Conservation (phyloP, 2,888 invertebrate species). For the Heteromyza rotundicornis region DNA sequence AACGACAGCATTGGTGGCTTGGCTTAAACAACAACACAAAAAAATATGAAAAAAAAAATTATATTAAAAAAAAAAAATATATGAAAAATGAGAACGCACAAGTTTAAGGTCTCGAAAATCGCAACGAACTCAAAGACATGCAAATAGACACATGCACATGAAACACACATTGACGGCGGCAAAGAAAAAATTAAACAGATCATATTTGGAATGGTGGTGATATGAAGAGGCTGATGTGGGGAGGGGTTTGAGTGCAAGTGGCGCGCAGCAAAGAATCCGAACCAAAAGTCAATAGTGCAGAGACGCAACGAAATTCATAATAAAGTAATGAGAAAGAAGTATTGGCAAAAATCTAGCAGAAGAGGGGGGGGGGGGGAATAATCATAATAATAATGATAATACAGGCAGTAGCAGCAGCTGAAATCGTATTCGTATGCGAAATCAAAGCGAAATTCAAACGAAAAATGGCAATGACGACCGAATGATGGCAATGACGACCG, state of each 20-base stretch:
- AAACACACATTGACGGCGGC: conserved; percentile 12
- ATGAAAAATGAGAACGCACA: conserved; percentile 5
- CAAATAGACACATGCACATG: conserved; percentile 19
- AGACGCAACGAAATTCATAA: conserved; percentile 16
- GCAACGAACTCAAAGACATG: conserved; percentile 14
- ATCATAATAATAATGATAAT: conserved; percentile 7
- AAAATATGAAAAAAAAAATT: no score
- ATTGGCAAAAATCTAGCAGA: conserved; percentile 1
- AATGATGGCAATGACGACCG: not conserved
- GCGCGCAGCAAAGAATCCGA: not conserved
- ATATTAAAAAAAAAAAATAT: no score
- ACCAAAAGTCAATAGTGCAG: conserved; percentile 24
- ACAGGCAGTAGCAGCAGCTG: conserved; percentile 7
- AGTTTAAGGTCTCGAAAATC: conserved; percentile 25
- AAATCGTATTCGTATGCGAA: conserved; percentile 22
- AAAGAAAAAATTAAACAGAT: conserved; percentile 10
- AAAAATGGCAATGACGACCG: conserved; percentile 9
- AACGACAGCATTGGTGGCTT: no score
- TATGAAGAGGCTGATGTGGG: no score
- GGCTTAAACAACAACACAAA: no score
- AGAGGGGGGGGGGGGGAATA: no score
- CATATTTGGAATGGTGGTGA: no score
- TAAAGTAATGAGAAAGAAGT: not conserved
- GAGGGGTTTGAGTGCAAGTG: no score
- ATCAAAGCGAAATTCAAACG: conserved; percentile 11